phyloP scores from a whole-genome alignment of 35 echinoderm and acorn worm genomes.

The Diadema setosum region DNA sequence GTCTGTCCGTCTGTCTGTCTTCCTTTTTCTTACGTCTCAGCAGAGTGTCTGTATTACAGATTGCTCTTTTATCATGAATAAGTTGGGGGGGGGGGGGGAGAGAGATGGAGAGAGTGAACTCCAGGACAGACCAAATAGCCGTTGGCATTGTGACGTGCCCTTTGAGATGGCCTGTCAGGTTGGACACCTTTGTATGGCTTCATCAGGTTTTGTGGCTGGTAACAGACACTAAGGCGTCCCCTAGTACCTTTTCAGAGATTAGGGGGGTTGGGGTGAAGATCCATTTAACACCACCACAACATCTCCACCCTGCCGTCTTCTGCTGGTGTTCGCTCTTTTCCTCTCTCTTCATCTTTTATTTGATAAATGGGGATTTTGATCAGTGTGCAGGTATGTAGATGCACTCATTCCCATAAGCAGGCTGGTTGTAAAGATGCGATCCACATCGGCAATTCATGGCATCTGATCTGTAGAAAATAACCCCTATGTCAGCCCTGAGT shows the following conservation, averaged over 20 bases:
- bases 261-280: constrained; percentile 10
- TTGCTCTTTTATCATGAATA: constrained; percentile 11
- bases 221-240: constrained; percentile 20
- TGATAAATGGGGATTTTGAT: neutral
- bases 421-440: neutral
- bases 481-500: too few relatives aligned
- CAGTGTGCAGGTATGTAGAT: neutral
- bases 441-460: neutral
- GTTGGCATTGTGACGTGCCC: neutral
- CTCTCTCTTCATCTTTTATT: neutral
- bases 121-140: constrained; percentile 9
- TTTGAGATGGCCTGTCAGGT: neutral
- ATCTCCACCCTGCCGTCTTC: neutral
- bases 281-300: constrained; percentile 14
- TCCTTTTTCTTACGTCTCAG: too few relatives aligned
- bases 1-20: too few relatives aligned
- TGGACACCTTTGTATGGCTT: constrained; percentile 16
- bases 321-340: neutral
- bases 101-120: neutral
- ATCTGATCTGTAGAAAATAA: too few relatives aligned
- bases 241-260: constrained; percentile 13
- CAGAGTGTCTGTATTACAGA: too few relatives aligned
- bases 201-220: neutral
- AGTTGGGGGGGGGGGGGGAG: neutral
- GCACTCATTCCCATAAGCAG: too few relatives aligned